Evolutionary conservation across 2,797 vertebrate genomes (phyloP).

Genomic region (Lycodopsis pacificus): DNA sequence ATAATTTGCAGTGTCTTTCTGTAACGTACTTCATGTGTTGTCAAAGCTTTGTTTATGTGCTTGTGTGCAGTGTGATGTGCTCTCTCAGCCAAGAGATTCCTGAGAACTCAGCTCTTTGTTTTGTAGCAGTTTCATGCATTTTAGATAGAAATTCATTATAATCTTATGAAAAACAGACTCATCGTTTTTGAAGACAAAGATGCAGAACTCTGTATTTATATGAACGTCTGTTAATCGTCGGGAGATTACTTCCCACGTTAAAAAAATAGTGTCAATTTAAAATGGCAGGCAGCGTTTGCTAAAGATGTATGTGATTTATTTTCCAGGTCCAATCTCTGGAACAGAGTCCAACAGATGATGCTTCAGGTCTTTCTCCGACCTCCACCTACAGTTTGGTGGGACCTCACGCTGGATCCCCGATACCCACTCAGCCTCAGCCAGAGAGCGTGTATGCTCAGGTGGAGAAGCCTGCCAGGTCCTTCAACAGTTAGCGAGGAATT

Average conservation of each 20-base stretch:
- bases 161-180: neutral
- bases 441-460: neutral
- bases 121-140: too few species aligned
- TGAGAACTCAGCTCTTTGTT: neutral
- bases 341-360: neutral
- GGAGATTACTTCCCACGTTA: neutral
- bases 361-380: neutral
- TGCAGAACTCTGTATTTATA: too few species aligned
- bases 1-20: neutral
- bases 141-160: neutral
- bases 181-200: neutral
- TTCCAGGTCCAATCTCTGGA: neutral
- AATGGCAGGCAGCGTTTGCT: neutral
- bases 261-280: neutral
- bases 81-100: neutral
- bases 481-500: neutral
- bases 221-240: too few species aligned
- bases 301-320: neutral
- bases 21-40: neutral
- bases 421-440: neutral
- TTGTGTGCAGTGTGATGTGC: neutral
- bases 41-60: neutral
- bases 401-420: neutral
- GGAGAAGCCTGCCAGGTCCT: neutral
- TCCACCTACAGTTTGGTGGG: constrained; percentile 15